These are phyloP conservation scores for Vireo altiloquus DNA, from an alignment of 2,113 vertebrate species.

Conservation along the genomic window DNA sequence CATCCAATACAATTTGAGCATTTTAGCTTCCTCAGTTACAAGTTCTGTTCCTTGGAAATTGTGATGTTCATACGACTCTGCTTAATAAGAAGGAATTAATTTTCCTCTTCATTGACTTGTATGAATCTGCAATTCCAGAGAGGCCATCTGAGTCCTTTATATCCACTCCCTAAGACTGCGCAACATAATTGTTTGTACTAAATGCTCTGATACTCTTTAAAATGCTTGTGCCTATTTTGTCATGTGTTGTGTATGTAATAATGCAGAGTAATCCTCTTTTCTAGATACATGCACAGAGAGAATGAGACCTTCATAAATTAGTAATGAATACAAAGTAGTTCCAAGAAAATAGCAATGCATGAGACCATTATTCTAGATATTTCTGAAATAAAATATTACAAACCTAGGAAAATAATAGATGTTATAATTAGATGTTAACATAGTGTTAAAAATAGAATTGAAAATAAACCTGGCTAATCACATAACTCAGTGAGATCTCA, in stretches of 20 bases:
- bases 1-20: not conserved
- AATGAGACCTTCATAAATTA: not conserved
- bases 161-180: not conserved
- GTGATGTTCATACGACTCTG: not conserved
- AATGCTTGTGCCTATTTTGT: not conserved
- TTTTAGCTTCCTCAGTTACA: not conserved
- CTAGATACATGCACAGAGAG: not conserved
- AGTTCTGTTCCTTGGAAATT: conserved; percentile 25
- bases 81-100: not conserved
- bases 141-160: not conserved
- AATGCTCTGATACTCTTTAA: not conserved
- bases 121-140: not conserved
- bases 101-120: conserved; percentile 6
- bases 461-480: not conserved
- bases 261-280: conserved; percentile 2
- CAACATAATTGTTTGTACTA: not conserved
- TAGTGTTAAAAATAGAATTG: not conserved
- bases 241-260: not conserved
- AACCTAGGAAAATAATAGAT: not conserved
- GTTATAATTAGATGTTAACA: not conserved
- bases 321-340: not conserved
- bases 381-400: not conserved
- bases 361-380: not conserved
- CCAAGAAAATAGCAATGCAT: not conserved
- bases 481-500: not conserved